phyloP scores from a whole-genome alignment of 2,113 vertebrate species.

The Lasiurus borealis region DNA sequence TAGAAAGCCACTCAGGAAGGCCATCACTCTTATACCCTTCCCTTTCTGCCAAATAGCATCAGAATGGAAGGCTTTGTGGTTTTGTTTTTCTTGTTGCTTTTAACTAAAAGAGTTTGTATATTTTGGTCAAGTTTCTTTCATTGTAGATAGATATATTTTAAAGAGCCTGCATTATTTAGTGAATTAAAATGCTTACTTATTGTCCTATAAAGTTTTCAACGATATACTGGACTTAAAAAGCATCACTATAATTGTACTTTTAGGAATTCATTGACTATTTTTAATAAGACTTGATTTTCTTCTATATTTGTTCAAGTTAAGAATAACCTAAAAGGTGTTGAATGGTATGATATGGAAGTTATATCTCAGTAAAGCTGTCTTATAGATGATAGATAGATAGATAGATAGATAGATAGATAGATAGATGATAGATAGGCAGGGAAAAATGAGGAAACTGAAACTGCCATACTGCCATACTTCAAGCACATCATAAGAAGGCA shows the following conservation, averaged over 20 bases:
- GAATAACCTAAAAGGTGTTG: background rate
- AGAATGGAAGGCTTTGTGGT: background rate
- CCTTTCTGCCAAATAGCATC: background rate
- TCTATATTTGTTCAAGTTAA: conserved; percentile 32
- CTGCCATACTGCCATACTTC: background rate
- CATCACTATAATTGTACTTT: background rate
- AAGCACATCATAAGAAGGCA: too few species aligned
- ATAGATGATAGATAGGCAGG: background rate
- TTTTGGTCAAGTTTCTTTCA: conserved; percentile 36
- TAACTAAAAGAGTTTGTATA: background rate
- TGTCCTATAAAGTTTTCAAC: background rate
- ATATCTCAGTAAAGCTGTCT: background rate
- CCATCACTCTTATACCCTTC: background rate
- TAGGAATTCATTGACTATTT: background rate
- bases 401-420: background rate
- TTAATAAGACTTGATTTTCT: conserved; percentile 13
- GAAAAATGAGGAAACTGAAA: background rate
- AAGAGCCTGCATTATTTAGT: background rate
- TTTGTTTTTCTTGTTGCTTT: background rate
- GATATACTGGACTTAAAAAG: background rate
- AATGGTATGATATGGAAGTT: background rate
- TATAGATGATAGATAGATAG: background rate
- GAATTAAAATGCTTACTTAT: background rate
- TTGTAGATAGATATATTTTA: conserved; percentile 32
- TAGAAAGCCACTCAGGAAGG: background rate